Evolutionary conservation across 2,113 vertebrate species (phyloP).

Genomic region (Etheostoma cragini): DNA sequence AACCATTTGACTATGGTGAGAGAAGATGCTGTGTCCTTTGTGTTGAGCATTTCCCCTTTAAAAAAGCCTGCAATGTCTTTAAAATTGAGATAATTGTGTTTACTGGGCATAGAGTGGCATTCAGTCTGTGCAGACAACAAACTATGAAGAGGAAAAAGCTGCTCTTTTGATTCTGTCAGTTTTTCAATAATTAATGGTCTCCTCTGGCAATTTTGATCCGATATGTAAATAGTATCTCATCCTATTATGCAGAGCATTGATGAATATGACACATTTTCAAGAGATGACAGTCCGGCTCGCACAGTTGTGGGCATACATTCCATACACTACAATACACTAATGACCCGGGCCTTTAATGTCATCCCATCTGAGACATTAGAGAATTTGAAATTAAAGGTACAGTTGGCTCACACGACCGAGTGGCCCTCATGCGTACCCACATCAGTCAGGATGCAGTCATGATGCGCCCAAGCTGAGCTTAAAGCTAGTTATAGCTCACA

Average conservation of each 20-base stretch:
- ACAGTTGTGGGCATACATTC: constrained; percentile 58
- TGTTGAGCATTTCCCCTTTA: constrained; percentile 38
- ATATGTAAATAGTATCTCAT: constrained; percentile 83
- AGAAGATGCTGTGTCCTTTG: constrained; percentile 61
- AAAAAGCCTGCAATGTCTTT: constrained; percentile 57
- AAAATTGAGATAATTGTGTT: constrained; percentile 86
- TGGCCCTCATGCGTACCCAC: constrained; percentile 66
- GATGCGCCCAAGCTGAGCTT: constrained; percentile 70
- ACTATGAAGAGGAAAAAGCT: constrained; percentile 57
- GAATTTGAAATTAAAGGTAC: constrained; percentile 86
- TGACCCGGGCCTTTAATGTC: constrained; percentile 74
- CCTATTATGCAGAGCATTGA: constrained; percentile 76
- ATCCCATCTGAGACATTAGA: constrained; percentile 78
- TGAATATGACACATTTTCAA: constrained; percentile 79
- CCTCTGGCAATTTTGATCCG: constrained; percentile 79
- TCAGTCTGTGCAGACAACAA: constrained; percentile 79
- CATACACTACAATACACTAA: constrained; percentile 71
- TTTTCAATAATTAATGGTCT: constrained; percentile 84
- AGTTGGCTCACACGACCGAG: constrained; percentile 75
- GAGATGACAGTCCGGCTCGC: constrained; percentile 76
- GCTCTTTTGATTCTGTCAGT: constrained; percentile 80
- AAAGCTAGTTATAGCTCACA: constrained; percentile 82
- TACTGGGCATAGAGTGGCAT: constrained; percentile 71
- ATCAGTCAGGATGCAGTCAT: constrained; percentile 75
- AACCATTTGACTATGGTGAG: constrained; percentile 44